Percentiles rank a stretch among this genome's conserved stretches.
Conservation (phyloP, 2,888 invertebrate species). For the Temnothorax rugatulus region DNA sequence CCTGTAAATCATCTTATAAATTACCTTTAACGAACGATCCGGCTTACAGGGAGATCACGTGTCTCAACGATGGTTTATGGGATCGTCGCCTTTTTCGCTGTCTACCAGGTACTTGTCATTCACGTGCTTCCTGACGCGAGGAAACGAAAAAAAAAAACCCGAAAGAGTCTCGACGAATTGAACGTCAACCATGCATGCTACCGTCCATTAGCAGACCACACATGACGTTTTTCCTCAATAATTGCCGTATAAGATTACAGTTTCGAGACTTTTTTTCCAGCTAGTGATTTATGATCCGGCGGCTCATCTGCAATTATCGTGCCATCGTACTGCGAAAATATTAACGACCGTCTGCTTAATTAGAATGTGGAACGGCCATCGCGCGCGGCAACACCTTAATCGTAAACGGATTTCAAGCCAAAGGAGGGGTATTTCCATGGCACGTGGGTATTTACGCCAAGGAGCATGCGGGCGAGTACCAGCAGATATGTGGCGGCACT, state of each 20-base stretch:
- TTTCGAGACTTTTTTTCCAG: conserved; percentile 29
- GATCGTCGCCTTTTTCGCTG: conserved; percentile 74
- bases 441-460: conserved; percentile 75
- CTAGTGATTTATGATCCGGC: neutral
- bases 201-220: neutral
- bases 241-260: conserved; percentile 1
- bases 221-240: conserved; percentile 14
- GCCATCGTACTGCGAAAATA: neutral
- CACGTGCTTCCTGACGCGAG: neutral
- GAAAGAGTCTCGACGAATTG: conserved; percentile 3
- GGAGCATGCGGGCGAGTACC: conserved; percentile 30
- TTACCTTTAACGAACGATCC: conserved; percentile 76
- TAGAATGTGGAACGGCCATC: conserved; percentile 75
- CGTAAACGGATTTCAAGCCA: conserved; percentile 72
- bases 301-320: neutral
- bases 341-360: conserved; percentile 34
- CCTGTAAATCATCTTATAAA: conserved; percentile 77
- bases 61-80: conserved; percentile 75
- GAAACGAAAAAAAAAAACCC: neutral
- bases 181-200: neutral
- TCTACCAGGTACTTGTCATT: conserved; percentile 69
- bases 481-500: conserved; percentile 76
- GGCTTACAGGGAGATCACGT: conserved; percentile 75
- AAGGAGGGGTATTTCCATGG: conserved; percentile 78
- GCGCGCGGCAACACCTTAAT: conserved; percentile 74